Base-by-base conservation (phyloP, 2,888 invertebrate species). In the Oligia fasciuncula region DNA sequence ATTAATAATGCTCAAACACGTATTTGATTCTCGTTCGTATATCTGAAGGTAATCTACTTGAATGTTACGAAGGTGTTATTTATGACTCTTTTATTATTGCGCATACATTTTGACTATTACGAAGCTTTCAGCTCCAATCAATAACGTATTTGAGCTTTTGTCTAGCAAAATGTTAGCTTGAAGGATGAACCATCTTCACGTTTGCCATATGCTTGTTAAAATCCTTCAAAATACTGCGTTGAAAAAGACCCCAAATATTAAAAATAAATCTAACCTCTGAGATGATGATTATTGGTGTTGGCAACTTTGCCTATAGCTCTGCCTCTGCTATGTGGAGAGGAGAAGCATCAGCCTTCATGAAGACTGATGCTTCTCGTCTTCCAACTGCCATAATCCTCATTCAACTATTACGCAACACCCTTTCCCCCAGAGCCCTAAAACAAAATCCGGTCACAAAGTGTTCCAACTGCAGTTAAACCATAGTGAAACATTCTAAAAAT, bases 101-200 rank as follows among this genome's bases (percentile, higher is more conserved):
- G 80, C 88, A 90, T 91, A 90, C 87, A 88, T 87, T 87, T 80
- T 74, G 75, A 83, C 70, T 88, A 90, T 89, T 87, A 88, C 85
- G 81, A 80, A 85, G 82, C 85, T 91, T 89, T 87, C 85, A 83
- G 81, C 73, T 89, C 60, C 77, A 88, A 90, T 90, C 87, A 81
- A 79, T 86, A 88, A 87, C 46, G 40, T 74, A 54, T 81, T 82
- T 14, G 51, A 80, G 73, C 72, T 81, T 84, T 79, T 81, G 71
- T 71, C 80, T 23, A 3, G 23, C 70, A 49, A 46, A 5, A 66
- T 62, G 60, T 60, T 13, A 4, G 9, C 9, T 40, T 49, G 29
- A 68, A 68, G 83, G 40, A 83, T 57, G 8, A 62, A 14, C 5
- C 40, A 54, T 84, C 35, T 66, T 54, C 19, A 66, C 29, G 13